Conservation (phyloP, 1,140 invertebrate species). For the Trialeurodes vaporariorum region DNA sequence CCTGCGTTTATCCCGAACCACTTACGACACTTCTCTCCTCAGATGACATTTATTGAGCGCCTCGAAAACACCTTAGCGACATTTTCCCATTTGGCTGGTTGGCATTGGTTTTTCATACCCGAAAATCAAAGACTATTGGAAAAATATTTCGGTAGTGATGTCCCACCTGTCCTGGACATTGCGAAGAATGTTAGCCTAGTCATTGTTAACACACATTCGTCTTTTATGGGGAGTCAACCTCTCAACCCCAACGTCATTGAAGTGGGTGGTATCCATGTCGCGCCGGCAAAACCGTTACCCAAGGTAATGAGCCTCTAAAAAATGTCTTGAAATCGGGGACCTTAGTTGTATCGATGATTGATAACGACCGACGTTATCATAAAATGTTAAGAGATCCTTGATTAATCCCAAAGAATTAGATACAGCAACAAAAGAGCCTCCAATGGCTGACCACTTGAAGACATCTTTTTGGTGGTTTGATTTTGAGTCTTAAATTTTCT, state of each 20-base stretch:
- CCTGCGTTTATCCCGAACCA: too few relatives aligned
- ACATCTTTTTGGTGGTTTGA: too few relatives aligned
- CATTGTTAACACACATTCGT: conserved; percentile 51
- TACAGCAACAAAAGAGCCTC: too few relatives aligned
- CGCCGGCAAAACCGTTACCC: conserved; percentile 40
- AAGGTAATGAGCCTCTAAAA: conserved; percentile 38
- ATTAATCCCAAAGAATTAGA: too few relatives aligned
- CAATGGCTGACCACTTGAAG: too few relatives aligned
- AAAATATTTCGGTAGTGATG: conserved; percentile 19
- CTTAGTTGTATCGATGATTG: too few relatives aligned
- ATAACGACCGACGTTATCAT: too few relatives aligned
- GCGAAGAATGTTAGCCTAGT: conserved; percentile 45
- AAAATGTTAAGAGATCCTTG: too few relatives aligned
- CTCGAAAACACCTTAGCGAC: conserved; percentile 11
- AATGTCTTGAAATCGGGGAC: too few relatives aligned
- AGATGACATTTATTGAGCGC: conserved; percentile 18
- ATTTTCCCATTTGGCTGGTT: background rate
- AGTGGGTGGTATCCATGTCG: conserved; percentile 51
- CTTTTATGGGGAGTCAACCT: conserved; percentile 43
- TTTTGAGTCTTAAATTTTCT: too few relatives aligned
- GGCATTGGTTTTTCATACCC: background rate
- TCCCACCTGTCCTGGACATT: conserved; percentile 39
- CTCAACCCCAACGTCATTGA: conserved; percentile 49
- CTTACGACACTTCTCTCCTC: too few relatives aligned
- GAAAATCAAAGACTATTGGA: conserved; percentile 14